Base-by-base conservation (phyloP, 2,113 vertebrate genomes). In the Cyrtonyx montezumae region DNA sequence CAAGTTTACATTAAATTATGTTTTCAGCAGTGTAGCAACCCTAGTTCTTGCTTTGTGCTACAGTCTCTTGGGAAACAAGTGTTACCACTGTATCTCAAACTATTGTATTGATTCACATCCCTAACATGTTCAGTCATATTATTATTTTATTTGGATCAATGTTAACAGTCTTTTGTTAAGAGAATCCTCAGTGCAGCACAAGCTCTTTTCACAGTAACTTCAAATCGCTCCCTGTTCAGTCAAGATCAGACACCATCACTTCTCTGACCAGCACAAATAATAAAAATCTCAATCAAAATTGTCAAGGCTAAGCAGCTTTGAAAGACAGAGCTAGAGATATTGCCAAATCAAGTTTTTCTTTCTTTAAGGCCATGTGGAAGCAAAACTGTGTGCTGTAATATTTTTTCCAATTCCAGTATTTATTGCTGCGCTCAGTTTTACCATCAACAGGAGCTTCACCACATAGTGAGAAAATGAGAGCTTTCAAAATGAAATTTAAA, bases 81-180 rank as follows among this genome's bases (percentile, higher is more conserved):
- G 81, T 76, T 96, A 93, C 87, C 78, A 82, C 43, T 94, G 93
- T 94, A 90, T 94, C 94, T 96, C 96, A 96, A 95, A 78, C 87
- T 95, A 34, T 46, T 74, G 32, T 92, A 95, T 92, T 82, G 87
- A 97, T 96, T 91, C 67, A 94, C 65, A 75, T 95, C 84, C 66
- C 75, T 90, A 88, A 94, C 86, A 82, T 80, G 77, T 91, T 96
- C 93, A 88, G 92, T 81, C 77, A 94, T 93, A 95, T 92, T 96
- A 96, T 97, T 96, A 84, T 96, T 92, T 93, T 91, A 92, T 95
- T 91, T 95, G 92, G 95, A 96, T 97, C 94, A 87, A 94, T 98
- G 92, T 93, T 87, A 96, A 87, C 91, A 93, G 73, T 80, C 65
- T 95, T 96, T 95, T 67, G 55, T 86, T 90, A 95, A 92, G 43